Evolutionary conservation across 2,888 invertebrate species (phyloP), one percentile per base, ranked within the genome.

Genomic region (Lochmaea crataegi): DNA sequence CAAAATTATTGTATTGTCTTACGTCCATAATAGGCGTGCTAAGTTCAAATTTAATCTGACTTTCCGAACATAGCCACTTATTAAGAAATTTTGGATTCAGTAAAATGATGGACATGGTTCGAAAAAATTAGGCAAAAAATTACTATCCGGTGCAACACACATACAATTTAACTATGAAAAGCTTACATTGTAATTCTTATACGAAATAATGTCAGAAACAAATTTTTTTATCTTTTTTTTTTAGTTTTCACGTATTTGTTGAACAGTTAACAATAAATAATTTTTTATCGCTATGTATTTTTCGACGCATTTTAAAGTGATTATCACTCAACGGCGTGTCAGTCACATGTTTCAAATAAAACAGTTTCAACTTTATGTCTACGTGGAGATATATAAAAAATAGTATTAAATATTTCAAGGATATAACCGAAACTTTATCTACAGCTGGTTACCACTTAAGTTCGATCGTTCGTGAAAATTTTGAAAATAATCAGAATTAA

Each of bases 261-360:
- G 16, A 60, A 38, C 16, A n/a, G n/a, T 63, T 63, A 45, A 45
- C 12, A 64, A 42, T 18, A 48, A 64, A 57, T 6, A 16, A 68
- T 68, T 68, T 68, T 68, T 68, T 68, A 68, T 68, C 53, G n/a
- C 53, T 68, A 60, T 60, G 14, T n/a, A 60, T 22, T 67, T 67
- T 42, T 68, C 32, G 32, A 60, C 58, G 18, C 60, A 60, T 38
- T 68, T 58, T 48, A 60, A 56, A 53, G 56, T 67, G 42, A 58
- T 42, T 58, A 38, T 67, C 45, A 42, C 48, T 68, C 16, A 68
- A 38, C 18, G 32, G 38, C 60, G 48, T 48, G 60, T 60, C 67
- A 58, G 57, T 58, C 58, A 60, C 60, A 68, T 68, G 48, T 68
- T 68, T 58, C 26, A 48, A 48, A 60, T 16, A 18, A 51, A 53